phyloP scores from a whole-genome alignment of 2,888 invertebrate species.

The Ectemnius continuus region DNA sequence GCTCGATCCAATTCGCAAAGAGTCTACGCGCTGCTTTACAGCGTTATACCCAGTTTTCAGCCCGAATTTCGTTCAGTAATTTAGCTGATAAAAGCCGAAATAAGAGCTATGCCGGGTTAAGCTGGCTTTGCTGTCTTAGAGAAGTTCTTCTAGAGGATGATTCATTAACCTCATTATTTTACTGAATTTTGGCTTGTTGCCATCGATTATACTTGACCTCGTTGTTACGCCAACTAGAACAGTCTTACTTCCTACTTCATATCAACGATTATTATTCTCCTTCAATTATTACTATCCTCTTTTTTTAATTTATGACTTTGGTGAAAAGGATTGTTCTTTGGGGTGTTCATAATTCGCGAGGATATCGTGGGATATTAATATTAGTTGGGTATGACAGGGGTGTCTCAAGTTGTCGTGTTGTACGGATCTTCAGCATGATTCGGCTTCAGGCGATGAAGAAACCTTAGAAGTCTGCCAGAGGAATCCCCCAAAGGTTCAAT shows the following conservation, averaged over 20 bases:
- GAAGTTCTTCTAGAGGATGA: neutral
- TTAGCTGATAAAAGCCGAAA: neutral
- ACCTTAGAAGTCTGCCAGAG: conserved; percentile 28
- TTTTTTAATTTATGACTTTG: no score
- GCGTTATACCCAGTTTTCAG: conserved; percentile 5
- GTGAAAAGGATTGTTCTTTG: no score
- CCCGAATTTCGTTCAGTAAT: no score
- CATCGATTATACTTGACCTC: neutral
- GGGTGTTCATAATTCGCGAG: no score
- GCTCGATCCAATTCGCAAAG: conserved; percentile 18
- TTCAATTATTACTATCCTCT: no score
- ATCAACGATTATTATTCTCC: neutral
- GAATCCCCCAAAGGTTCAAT: conserved; percentile 10
- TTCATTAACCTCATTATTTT: neutral
- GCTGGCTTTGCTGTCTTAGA: neutral
- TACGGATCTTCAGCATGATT: neutral
- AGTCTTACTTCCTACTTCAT: no score
- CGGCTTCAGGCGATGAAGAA: conserved; percentile 22
- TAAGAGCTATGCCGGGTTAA: neutral
- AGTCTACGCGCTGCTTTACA: conserved; percentile 25
- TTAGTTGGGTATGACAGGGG: no score
- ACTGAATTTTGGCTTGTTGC: neutral
- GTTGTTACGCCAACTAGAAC: neutral
- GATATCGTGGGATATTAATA: no score
- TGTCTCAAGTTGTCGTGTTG: no score